Evolutionary conservation across 2,888 invertebrate species (phyloP).

Genomic region (Andrena minutula): DNA sequence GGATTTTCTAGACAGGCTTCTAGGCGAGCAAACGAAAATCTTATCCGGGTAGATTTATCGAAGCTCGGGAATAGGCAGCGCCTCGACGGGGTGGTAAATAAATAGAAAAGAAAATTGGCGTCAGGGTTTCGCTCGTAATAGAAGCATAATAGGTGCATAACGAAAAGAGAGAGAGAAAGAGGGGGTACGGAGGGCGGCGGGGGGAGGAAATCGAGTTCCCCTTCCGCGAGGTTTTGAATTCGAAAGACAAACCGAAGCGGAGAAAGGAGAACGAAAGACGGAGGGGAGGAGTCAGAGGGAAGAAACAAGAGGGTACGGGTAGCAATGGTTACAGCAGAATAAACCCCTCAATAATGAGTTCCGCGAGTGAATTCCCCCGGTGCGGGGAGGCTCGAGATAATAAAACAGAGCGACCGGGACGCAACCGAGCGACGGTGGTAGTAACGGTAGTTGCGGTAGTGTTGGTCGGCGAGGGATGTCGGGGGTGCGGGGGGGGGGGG

Average conservation of each 20-base stretch:
- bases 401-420: conserved; percentile 78
- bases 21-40: background rate
- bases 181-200: background rate
- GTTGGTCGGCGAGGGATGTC: conserved; percentile 41
- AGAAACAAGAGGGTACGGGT: conserved; percentile 41
- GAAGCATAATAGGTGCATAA: background rate
- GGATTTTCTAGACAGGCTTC: background rate
- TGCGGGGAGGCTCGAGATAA: conserved; percentile 79
- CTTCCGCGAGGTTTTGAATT: conserved; percentile 13
- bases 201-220: background rate
- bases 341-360: conserved; percentile 84
- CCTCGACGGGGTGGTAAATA: background rate
- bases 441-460: conserved; percentile 49
- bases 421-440: conserved; percentile 61
- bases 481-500: conserved; percentile 61
- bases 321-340: conserved; percentile 82
- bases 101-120: background rate
- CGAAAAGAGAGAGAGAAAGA: background rate
- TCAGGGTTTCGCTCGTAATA: background rate
- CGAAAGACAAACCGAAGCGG: conserved; percentile 34
- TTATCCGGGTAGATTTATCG: background rate
- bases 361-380: conserved; percentile 81
- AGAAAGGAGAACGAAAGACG: conserved; percentile 20
- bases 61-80: background rate
- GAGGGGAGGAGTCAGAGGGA: conserved; percentile 13